These are phyloP conservation scores for Microcebus tavaratra DNA, from an alignment of 2,113 vertebrate genomes.

Conservation along the genomic window DNA sequence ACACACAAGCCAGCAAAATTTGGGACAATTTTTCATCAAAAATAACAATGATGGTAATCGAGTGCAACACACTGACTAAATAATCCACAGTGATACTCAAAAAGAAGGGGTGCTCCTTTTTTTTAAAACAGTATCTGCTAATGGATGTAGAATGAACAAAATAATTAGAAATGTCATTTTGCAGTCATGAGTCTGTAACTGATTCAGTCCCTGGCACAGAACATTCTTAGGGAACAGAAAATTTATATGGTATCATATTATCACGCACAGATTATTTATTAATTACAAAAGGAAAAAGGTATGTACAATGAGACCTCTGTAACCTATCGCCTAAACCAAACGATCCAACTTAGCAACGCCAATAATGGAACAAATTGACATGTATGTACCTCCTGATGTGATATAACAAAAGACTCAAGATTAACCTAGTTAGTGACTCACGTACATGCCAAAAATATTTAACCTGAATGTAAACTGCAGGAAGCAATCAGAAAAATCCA, in stretches of 20 bases:
- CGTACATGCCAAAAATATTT: not conserved
- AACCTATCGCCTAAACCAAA: not conserved
- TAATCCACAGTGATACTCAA: not conserved
- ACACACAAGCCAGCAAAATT: not conserved
- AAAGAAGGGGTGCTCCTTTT: not conserved
- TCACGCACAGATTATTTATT: not conserved
- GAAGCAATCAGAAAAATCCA: not conserved
- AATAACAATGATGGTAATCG: not conserved
- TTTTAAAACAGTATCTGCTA: not conserved
- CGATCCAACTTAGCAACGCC: not conserved
- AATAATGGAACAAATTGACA: not conserved
- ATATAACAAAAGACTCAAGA: not conserved
- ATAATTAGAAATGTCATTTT: not conserved
- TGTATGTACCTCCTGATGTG: too few relatives aligned
- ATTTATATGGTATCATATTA: not conserved
- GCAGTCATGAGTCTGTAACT: not conserved
- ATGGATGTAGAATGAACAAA: not conserved
- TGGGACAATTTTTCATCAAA: not conserved
- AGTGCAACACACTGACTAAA: not conserved
- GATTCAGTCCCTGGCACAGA: not conserved
- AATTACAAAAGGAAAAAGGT: not conserved
- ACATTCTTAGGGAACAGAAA: not conserved
- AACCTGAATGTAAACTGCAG: not conserved
- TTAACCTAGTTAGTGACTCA: not conserved
- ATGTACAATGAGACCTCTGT: not conserved